Percentiles rank a stretch among this genome's conserved stretches.
Evolutionary conservation across 2,888 invertebrate genomes (phyloP).

Genomic region (Harmothoe impar): DNA sequence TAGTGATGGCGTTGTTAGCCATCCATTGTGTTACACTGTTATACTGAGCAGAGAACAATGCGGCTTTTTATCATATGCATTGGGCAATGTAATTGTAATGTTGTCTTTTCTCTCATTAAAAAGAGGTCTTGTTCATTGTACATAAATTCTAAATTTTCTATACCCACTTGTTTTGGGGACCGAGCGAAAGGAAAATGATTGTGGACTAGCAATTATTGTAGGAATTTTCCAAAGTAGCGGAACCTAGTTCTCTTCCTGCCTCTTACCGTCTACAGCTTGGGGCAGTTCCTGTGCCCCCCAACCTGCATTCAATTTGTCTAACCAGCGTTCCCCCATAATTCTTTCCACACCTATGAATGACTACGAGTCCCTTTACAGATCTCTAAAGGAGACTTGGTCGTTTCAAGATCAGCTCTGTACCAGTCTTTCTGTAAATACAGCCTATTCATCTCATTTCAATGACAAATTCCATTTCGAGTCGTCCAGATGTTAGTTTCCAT

Average conservation of each 20-base stretch:
- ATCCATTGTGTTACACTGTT: conserved; percentile 54
- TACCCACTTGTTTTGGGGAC: conserved; percentile 53
- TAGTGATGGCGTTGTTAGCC: neutral
- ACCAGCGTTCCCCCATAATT: conserved; percentile 47
- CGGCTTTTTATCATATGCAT: conserved; percentile 64
- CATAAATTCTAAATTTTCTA: conserved; percentile 65
- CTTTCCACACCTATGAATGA: conserved; percentile 44
- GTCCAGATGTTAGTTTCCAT: conserved; percentile 39
- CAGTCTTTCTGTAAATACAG: conserved; percentile 58
- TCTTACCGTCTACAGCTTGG: conserved; percentile 42
- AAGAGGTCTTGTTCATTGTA: conserved; percentile 62
- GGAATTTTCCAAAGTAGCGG: conserved; percentile 45
- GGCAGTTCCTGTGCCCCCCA: conserved; percentile 27
- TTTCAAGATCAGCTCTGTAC: conserved; percentile 25
- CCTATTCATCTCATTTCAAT: conserved; percentile 59
- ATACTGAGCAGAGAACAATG: conserved; percentile 50
- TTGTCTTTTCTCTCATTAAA: conserved; percentile 61
- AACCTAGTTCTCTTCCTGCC: conserved; percentile 54
- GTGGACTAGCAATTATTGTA: conserved; percentile 56
- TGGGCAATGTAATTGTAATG: conserved; percentile 64
- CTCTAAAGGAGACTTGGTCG: conserved; percentile 21
- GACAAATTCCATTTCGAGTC: conserved; percentile 52
- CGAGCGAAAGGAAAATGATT: conserved; percentile 16
- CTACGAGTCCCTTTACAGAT: conserved; percentile 3
- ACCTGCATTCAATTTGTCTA: conserved; percentile 51